These are phyloP conservation scores for Pachyramphus minor DNA, from an alignment of 2,113 vertebrate genomes.

Conservation along the genomic window DNA sequence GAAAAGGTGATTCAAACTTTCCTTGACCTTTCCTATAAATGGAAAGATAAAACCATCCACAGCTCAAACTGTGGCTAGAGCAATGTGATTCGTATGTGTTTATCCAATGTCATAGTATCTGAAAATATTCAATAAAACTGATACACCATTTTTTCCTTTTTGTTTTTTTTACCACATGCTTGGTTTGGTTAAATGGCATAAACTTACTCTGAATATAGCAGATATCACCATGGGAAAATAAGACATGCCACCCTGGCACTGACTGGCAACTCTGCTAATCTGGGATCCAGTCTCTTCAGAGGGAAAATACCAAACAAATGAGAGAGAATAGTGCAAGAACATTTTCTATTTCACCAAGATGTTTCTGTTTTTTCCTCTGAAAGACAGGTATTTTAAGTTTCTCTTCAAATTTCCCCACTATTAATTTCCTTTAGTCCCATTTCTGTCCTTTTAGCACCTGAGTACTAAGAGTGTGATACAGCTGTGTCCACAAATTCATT, in stretches of 20 bases:
- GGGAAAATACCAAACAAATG: not conserved
- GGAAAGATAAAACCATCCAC: not conserved
- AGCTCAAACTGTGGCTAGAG: not conserved
- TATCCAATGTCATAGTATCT: not conserved
- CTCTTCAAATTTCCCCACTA: not conserved
- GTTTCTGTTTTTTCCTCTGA: not conserved
- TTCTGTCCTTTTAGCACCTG: not conserved
- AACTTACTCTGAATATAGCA: not conserved
- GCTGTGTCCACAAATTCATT: not conserved
- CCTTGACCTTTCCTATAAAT: conserved; percentile 32
- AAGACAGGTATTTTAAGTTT: not conserved
- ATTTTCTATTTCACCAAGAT: not conserved
- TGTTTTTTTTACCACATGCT: not conserved
- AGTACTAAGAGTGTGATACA: not conserved
- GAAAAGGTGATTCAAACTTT: not conserved
- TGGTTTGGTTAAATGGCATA: not conserved
- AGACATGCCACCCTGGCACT: not conserved
- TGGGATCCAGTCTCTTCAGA: not conserved
- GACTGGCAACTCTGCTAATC: not conserved
- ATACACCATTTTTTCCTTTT: not conserved
- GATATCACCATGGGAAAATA: not conserved
- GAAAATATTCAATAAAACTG: not conserved
- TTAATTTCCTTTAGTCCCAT: not conserved
- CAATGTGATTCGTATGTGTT: not conserved
- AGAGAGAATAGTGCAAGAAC: not conserved